Evolutionary conservation across 2,797 vertebrate genomes (phyloP).

Genomic region (Botia almorhae): DNA sequence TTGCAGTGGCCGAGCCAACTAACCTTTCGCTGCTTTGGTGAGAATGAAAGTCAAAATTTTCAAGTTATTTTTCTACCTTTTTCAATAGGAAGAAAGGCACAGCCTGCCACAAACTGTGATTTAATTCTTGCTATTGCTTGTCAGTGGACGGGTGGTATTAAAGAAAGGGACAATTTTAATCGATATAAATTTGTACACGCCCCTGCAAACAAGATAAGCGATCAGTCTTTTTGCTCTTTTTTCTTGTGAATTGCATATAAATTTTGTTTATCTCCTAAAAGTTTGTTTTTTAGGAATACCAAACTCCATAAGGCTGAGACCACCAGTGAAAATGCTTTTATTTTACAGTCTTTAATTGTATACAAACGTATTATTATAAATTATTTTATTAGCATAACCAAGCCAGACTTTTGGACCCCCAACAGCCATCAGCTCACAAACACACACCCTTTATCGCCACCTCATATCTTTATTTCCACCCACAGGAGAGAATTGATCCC

Average conservation of each 20-base stretch:
- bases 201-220: background rate
- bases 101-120: background rate
- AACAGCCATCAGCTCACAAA: background rate
- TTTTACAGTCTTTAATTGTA: background rate
- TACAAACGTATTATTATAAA: background rate
- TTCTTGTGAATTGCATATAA: background rate
- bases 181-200: background rate
- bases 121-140: no score
- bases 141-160: background rate
- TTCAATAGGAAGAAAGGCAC: background rate
- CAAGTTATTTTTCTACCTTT: constrained; percentile 17
- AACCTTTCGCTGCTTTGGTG: constrained; percentile 50
- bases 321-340: background rate
- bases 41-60: constrained; percentile 27
- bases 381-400: background rate
- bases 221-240: background rate
- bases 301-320: background rate
- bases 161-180: background rate
- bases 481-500: background rate
- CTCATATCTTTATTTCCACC: background rate
- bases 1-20: constrained; percentile 36
- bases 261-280: background rate
- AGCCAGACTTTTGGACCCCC: background rate
- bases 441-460: background rate
- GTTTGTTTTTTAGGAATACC: background rate